Base-by-base conservation (phyloP, 2,888 invertebrate species). In the Agonum fuliginosum region DNA sequence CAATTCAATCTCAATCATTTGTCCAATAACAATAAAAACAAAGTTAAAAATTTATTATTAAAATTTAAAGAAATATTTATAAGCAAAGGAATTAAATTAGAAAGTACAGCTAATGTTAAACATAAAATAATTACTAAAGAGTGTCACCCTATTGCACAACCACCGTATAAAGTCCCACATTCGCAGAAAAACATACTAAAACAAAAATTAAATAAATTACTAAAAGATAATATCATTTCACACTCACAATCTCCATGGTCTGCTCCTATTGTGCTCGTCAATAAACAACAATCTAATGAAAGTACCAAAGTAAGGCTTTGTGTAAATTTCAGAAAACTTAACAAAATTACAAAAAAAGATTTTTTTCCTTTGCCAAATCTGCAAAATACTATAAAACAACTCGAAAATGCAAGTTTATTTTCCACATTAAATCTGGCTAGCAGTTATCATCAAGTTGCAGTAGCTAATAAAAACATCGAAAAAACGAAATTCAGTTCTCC, bases 181-280 rank as follows among this genome's bases (percentile, higher is more conserved):
- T 43, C 43, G n/a, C 78, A 77, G 22, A 71, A 67, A 48, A 27
- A 43, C 19, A 30, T 71, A 1, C 43, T 79, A 5, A n/a, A 70
- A 10, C 17, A 78, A n/a, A 54, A 79, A 41, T 51, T 81, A n/a
- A 72, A 19, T 14, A 80, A 78, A 54, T 79, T 83, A 76, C 22
- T 82, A 17, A 48, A 81, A 6, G 46, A 78, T 20, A 82, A 80
- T 5, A 72, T 83, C 6, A 80, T 82, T 48, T 62, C 78, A 62
- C 80, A 78, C 20, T 82, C 81, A 0, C 77, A 79, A 1, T 82
- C 81, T 14, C 84, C 85, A 0, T 86, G 83, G 83, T 78, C 82
- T 3, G 79, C 82, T 1, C 85, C 85, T 0, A 81, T 84, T 3
- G 83, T 85, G 0, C 43, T 85, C 1, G 83, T 84, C 0, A 78